phyloP scores from a whole-genome alignment of 2,797 vertebrate species.

The Characodon lateralis region DNA sequence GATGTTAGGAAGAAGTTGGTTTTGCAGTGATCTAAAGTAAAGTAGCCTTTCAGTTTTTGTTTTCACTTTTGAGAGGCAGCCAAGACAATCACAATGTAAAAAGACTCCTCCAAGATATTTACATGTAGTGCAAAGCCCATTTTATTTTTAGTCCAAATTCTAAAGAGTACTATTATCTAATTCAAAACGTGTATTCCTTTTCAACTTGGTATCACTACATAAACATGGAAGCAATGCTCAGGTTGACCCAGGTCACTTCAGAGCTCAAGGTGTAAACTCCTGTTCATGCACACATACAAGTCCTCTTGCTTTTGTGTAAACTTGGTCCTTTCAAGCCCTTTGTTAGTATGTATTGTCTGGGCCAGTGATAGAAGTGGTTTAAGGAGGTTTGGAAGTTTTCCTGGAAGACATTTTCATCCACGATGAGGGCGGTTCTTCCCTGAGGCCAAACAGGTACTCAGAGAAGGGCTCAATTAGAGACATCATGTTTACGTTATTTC shows the following conservation, averaged over 20 bases:
- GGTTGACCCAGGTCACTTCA: background rate
- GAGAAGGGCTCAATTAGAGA: slow-evolving; percentile 18
- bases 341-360: slow-evolving; percentile 67
- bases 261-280: background rate
- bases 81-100: background rate
- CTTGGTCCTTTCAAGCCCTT: slow-evolving; percentile 47
- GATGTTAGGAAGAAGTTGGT: too few relatives aligned
- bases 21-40: background rate
- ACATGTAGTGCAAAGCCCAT: background rate
- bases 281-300: slow-evolving; percentile 4
- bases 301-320: slow-evolving; percentile 26
- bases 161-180: background rate
- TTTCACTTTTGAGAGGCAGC: background rate
- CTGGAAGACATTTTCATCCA: slow-evolving; percentile 64
- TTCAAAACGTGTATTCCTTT: background rate
- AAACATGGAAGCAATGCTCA: background rate
- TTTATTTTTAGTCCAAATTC: background rate
- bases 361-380: slow-evolving; percentile 74
- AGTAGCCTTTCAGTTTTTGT: background rate
- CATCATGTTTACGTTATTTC: background rate
- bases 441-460: slow-evolving; percentile 68
- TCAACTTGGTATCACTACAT: background rate
- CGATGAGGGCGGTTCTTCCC: slow-evolving; percentile 59
- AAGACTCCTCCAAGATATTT: background rate
- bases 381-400: slow-evolving; percentile 63